Evolutionary conservation across 1,140 invertebrate genomes (phyloP).

Genomic region (Pseudomyrmex dendroicus): DNA sequence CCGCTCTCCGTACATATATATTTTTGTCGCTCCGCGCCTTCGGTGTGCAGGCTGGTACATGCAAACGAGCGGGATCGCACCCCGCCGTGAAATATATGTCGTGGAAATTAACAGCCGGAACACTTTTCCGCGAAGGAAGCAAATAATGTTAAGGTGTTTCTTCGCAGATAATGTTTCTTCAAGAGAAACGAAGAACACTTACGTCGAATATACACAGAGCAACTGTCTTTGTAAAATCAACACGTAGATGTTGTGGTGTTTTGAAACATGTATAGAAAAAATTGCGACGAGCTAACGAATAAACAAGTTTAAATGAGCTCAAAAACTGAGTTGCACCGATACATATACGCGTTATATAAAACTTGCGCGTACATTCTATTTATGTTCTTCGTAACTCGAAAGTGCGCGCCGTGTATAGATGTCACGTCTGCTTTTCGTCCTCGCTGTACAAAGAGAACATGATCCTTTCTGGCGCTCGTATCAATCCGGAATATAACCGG

Average conservation of each 20-base stretch:
- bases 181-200: background rate
- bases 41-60: constrained; percentile 45
- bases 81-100: constrained; percentile 51
- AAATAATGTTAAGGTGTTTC: background rate
- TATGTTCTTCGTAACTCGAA: constrained; percentile 29
- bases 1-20: constrained; percentile 25
- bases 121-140: background rate
- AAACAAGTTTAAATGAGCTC: no score
- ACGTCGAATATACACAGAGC: no score
- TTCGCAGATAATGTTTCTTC: background rate
- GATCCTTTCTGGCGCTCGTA: constrained; percentile 64
- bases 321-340: no score
- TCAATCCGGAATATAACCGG: constrained; percentile 68
- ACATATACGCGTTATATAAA: background rate
- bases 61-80: constrained; percentile 63
- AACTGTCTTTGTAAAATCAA: no score
- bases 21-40: constrained; percentile 64
- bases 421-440: constrained; percentile 73
- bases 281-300: no score
- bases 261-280: no score
- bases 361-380: constrained; percentile 44
- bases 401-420: constrained; percentile 31
- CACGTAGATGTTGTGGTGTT: no score
- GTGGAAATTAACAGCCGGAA: constrained; percentile 57
- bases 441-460: constrained; percentile 58